A percentile compares a stretch with the other conserved stretches of the same genome.
Evolutionary conservation across 92 coral and sea anemone species (phyloP).

Genomic region (Palythoa caribaeorum): DNA sequence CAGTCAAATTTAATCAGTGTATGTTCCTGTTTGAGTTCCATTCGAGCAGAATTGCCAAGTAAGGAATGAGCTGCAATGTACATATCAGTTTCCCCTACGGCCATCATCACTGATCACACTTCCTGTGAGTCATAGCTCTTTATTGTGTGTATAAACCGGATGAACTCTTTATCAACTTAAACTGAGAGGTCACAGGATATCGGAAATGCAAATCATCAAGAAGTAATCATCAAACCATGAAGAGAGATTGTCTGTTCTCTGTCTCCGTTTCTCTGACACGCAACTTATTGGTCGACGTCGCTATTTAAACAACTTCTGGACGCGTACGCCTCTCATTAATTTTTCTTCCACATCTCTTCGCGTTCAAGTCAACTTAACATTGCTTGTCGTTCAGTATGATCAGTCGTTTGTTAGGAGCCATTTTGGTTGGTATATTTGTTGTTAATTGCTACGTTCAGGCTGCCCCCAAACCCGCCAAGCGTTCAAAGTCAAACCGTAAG

Average conservation of each 20-base stretch:
- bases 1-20: neutral
- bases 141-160: constrained; percentile 31
- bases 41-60: neutral
- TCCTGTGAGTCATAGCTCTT: neutral
- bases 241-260: constrained; percentile 29
- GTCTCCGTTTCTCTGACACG: constrained; percentile 29
- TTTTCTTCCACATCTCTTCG: neutral
- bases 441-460: neutral
- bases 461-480: neutral
- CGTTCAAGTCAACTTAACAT: neutral
- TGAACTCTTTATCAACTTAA: constrained; percentile 13
- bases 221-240: constrained; percentile 30
- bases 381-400: neutral
- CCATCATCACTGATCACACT: neutral
- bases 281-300: neutral
- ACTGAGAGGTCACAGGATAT: constrained; percentile 30
- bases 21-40: neutral
- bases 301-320: constrained; percentile 36
- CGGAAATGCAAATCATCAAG: constrained; percentile 45
- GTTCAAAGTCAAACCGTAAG: neutral
- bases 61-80: neutral
- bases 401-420: neutral
- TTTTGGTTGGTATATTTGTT: neutral
- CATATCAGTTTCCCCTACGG: neutral
- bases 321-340: neutral